Evolutionary conservation across 2,888 invertebrate genomes (phyloP).

Genomic region (Cinara cedri): DNA sequence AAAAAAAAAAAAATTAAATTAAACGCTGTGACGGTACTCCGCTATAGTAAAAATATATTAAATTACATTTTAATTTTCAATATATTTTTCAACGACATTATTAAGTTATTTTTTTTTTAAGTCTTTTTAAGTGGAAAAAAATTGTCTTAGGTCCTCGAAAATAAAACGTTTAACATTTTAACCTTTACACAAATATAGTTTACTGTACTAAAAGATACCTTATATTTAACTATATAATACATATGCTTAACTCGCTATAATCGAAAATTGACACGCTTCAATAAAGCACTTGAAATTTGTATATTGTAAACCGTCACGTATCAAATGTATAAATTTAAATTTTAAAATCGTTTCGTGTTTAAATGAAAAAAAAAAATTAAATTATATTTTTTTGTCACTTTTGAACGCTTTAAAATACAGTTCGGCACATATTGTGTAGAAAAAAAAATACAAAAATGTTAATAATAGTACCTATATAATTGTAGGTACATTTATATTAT

Average conservation of each 20-base stretch:
- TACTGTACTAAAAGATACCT: no score
- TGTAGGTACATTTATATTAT: not conserved
- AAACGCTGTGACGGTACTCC: no score
- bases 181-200: not conserved
- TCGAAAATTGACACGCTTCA: constrained; percentile 18
- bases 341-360: constrained; percentile 35
- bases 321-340: constrained; percentile 1
- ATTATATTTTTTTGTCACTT: constrained; percentile 8
- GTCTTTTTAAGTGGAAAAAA: not conserved
- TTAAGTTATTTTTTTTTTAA: no score
- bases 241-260: not conserved
- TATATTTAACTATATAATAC: not conserved
- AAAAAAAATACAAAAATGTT: constrained; percentile 31
- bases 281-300: constrained; percentile 25
- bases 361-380: constrained; percentile 15
- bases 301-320: constrained; percentile 9
- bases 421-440: not conserved
- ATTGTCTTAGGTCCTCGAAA: constrained; percentile 1
- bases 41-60: no score
- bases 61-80: no score
- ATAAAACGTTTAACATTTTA: not conserved
- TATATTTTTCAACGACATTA: no score
- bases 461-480: constrained; percentile 5
- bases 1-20: no score
- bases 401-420: not conserved